These are phyloP conservation scores for Drosophila lini DNA, from an alignment of 1,140 invertebrate species.

Conservation along the genomic window DNA sequence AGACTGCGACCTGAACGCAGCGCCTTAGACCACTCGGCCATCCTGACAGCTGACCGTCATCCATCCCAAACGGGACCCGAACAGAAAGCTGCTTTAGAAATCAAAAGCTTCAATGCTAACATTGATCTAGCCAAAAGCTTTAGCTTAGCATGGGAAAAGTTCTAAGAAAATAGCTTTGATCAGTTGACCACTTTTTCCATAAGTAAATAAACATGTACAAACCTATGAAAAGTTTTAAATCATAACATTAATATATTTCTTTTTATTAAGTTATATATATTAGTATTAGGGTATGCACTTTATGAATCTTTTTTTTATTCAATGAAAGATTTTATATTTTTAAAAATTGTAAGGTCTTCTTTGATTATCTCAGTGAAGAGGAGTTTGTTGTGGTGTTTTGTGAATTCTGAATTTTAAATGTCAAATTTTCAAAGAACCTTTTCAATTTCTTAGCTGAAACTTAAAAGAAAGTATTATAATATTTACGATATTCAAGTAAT, in stretches of 20 bases:
- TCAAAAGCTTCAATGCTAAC: not conserved
- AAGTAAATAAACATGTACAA: not conserved
- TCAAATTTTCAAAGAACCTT: not conserved
- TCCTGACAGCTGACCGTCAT: constrained; percentile 58
- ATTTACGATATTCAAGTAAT: too few relatives aligned
- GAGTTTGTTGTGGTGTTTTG: too few relatives aligned
- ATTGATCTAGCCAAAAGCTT: constrained; percentile 30
- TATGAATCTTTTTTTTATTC: too few relatives aligned
- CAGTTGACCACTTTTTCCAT: not conserved
- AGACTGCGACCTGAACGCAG: constrained; percentile 95
- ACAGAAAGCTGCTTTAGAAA: not conserved
- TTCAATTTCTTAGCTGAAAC: not conserved
- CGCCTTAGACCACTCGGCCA: constrained; percentile 97
- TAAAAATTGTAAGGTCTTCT: too few relatives aligned
- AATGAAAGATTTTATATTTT: too few relatives aligned
- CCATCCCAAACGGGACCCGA: not conserved
- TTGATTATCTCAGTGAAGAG: too few relatives aligned
- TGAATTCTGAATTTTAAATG: too few relatives aligned
- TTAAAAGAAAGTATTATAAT: not conserved
- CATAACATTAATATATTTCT: not conserved
- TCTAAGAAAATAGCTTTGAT: constrained; percentile 4
- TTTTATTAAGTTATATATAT: not conserved
- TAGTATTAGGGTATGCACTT: not conserved
- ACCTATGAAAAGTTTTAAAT: too few relatives aligned
- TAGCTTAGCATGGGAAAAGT: not conserved